Evolutionary conservation across 2,113 vertebrate species (phyloP).

Genomic region (Phodopus roborovskii): DNA sequence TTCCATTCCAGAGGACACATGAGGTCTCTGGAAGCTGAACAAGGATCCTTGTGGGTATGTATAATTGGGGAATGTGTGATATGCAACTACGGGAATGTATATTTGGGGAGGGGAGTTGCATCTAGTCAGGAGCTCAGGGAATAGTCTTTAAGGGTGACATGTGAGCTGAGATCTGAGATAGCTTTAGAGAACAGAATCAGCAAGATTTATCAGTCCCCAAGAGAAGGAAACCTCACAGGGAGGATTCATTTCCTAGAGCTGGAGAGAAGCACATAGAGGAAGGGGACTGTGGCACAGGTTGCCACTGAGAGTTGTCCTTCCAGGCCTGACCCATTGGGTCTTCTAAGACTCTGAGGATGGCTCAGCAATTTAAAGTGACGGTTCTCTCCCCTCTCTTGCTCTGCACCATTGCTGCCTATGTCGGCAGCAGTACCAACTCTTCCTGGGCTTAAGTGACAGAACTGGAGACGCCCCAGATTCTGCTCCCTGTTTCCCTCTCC

Average conservation of each 20-base stretch:
- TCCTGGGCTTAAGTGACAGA: not conserved
- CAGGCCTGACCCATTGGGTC: not conserved
- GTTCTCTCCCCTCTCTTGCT: not conserved
- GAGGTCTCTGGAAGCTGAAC: not conserved
- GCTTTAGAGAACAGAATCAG: not conserved
- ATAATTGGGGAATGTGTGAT: not conserved
- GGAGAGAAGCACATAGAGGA: not conserved
- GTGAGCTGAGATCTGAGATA: not conserved
- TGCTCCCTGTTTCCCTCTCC: not conserved
- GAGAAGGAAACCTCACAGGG: not conserved
- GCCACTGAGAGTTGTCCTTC: too few relatives aligned
- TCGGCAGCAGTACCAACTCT: too few relatives aligned
- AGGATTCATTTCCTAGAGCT: not conserved
- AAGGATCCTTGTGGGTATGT: not conserved
- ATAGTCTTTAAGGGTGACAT: not conserved
- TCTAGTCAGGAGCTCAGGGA: not conserved
- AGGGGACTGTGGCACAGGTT: fast-evolving
- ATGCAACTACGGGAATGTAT: too few relatives aligned
- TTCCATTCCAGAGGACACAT: not conserved
- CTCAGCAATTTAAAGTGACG: not conserved
- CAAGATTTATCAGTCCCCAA: not conserved
- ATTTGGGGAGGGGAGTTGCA: too few relatives aligned
- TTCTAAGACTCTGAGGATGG: not conserved
- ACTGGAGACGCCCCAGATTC: not conserved
- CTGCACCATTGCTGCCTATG: not conserved